These are phyloP conservation scores for Toxonevra muliebris DNA, from an alignment of 2,888 invertebrate species.

Conservation along the genomic window DNA sequence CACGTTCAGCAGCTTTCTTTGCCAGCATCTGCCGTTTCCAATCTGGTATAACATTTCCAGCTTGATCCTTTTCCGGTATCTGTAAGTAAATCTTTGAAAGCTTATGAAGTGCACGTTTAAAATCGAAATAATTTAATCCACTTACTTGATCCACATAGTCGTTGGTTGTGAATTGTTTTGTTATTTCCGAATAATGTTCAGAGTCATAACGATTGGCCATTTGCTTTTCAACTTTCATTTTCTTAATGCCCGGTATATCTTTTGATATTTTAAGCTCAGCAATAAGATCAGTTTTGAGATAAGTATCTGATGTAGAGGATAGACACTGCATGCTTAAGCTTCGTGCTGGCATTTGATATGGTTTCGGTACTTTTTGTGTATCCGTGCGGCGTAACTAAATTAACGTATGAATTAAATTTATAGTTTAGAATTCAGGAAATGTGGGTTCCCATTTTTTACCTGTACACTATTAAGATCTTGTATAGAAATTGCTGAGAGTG, in stretches of 20 bases:
- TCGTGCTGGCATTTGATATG: constrained; percentile 83
- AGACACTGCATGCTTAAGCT: constrained; percentile 81
- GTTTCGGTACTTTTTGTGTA: constrained; percentile 77
- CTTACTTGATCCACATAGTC: constrained; percentile 91
- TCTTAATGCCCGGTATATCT: constrained; percentile 92
- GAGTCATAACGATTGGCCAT: constrained; percentile 85
- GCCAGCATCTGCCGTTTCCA: constrained; percentile 98
- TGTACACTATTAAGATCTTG: constrained; percentile 86
- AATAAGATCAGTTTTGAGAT: constrained; percentile 85
- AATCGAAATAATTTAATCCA: constrained; percentile 40
- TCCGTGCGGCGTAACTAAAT: constrained; percentile 75
- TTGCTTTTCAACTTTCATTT: constrained; percentile 89
- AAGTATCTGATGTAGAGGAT: constrained; percentile 74
- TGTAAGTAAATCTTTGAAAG: constrained; percentile 66
- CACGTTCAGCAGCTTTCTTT: constrained; percentile 92
- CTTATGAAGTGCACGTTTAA: constrained; percentile 41
- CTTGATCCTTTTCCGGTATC: constrained; percentile 89
- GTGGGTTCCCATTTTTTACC: constrained; percentile 45
- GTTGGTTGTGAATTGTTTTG: constrained; percentile 83
- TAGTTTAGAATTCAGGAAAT: background rate
- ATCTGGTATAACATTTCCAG: constrained; percentile 88
- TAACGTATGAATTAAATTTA: background rate
- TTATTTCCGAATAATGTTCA: constrained; percentile 84
- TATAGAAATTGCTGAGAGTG: constrained; percentile 86
- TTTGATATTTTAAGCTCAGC: constrained; percentile 92